Percentiles rank a stretch among this genome's conserved stretches.
Evolutionary conservation across 1,140 invertebrate species (phyloP).

Genomic region (Aculops lycopersici): DNA sequence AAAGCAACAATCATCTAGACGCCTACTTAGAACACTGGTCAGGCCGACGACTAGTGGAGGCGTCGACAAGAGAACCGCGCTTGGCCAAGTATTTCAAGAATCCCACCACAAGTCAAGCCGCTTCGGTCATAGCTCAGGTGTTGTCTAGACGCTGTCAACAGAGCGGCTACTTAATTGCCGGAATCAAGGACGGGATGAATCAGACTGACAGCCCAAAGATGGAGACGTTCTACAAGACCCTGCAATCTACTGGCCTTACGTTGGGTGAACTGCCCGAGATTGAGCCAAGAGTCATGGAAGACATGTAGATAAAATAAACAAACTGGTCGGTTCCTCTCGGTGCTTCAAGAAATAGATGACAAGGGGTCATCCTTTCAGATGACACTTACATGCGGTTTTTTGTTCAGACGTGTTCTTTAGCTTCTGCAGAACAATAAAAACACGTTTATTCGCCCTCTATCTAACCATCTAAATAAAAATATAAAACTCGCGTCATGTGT

Average conservation of each 20-base stretch:
- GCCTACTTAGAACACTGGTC: slow-evolving; percentile 7
- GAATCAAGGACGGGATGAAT: not conserved
- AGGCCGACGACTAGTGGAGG: slow-evolving; percentile 3
- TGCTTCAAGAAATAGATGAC: too few relatives aligned
- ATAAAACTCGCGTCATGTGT: too few relatives aligned
- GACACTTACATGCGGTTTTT: too few relatives aligned
- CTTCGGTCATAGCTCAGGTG: slow-evolving; percentile 3
- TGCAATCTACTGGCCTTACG: slow-evolving; percentile 1
- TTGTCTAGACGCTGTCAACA: slow-evolving; percentile 6
- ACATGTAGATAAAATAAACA: not conserved
- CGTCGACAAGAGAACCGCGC: slow-evolving; percentile 3
- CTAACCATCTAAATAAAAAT: too few relatives aligned
- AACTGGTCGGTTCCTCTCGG: too few relatives aligned
- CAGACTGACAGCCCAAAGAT: slow-evolving; percentile 1
- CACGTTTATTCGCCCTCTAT: too few relatives aligned
- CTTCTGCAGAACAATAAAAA: too few relatives aligned
- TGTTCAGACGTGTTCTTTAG: too few relatives aligned
- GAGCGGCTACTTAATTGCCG: slow-evolving; percentile 5
- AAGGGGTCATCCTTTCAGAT: too few relatives aligned
- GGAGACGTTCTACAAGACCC: slow-evolving; percentile 1
- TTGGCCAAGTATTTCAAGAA: not conserved
- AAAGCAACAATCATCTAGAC: slow-evolving; percentile 2
- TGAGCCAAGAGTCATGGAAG: not conserved
- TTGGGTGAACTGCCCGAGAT: slow-evolving; percentile 5
- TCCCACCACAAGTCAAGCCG: slow-evolving; percentile 1